Evolutionary conservation across 2,888 invertebrate species (phyloP).

Genomic region (Gastracanthus pulcherrimus): DNA sequence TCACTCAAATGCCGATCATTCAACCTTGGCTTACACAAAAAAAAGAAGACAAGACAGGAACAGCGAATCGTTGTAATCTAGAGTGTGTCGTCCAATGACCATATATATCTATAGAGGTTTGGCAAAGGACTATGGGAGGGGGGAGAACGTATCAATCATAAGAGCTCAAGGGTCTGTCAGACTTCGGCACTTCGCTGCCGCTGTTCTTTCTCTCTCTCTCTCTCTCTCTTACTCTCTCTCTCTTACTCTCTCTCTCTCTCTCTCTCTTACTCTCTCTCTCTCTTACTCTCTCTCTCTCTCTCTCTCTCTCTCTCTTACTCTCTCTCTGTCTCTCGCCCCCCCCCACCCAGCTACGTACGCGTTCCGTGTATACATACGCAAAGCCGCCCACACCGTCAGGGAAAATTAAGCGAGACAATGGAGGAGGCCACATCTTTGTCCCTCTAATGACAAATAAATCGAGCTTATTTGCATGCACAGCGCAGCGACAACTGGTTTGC

Average conservation of each 20-base stretch:
- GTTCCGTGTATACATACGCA: too few relatives aligned
- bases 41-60: constrained; percentile 6
- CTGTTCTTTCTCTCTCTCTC: not conserved
- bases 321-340: too few relatives aligned
- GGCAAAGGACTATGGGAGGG: not conserved
- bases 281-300: too few relatives aligned
- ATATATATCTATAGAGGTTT: not conserved
- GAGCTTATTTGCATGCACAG: constrained; percentile 31
- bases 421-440: not conserved
- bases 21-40: not conserved
- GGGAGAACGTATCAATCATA: constrained; percentile 68
- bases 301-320: too few relatives aligned
- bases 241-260: too few relatives aligned
- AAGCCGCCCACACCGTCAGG: not conserved
- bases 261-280: too few relatives aligned
- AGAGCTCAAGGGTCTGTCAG: constrained; percentile 66
- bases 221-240: constrained; percentile 1
- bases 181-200: constrained; percentile 44
- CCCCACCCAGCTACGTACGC: not conserved
- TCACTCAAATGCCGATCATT: constrained; percentile 20
- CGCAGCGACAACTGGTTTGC: not conserved
- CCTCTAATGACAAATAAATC: constrained; percentile 45
- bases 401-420: constrained; percentile 48
- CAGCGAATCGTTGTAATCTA: not conserved
- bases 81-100: not conserved